phyloP scores from a whole-genome alignment of 2,113 vertebrate species.

The Cyprinodon variegatus region DNA sequence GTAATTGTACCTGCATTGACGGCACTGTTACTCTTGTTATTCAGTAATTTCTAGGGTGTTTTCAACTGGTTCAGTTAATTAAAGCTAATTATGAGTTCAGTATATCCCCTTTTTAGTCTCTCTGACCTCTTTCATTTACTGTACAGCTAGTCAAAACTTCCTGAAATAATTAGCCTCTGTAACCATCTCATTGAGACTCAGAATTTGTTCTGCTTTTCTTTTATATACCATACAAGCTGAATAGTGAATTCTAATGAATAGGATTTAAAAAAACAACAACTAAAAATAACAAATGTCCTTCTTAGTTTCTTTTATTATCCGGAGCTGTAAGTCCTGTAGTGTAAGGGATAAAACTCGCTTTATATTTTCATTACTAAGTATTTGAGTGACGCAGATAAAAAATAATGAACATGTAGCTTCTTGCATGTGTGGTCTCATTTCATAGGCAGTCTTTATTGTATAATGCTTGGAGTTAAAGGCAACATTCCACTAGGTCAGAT shows the following conservation, averaged over 20 bases:
- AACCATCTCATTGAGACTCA: background rate
- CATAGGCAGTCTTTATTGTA: background rate
- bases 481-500: conserved; percentile 19
- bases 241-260: background rate
- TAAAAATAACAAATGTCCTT: too few species aligned
- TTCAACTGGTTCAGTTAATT: background rate
- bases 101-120: background rate
- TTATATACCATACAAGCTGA: background rate
- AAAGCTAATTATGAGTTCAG: conserved; percentile 1
- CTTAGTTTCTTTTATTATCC: background rate
- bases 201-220: background rate
- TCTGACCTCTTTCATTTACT: background rate
- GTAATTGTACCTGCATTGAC: background rate
- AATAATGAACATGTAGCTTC: background rate
- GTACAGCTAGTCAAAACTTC: background rate
- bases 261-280: background rate
- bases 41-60: background rate
- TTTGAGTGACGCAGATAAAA: too few species aligned
- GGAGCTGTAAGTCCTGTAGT: background rate
- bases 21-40: background rate
- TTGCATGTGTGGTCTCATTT: background rate
- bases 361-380: background rate
- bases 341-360: background rate
- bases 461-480: conserved; percentile 7
- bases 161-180: background rate